Base-by-base conservation (phyloP, 1,140 invertebrate species). In the Druon quercuslanigerum region DNA sequence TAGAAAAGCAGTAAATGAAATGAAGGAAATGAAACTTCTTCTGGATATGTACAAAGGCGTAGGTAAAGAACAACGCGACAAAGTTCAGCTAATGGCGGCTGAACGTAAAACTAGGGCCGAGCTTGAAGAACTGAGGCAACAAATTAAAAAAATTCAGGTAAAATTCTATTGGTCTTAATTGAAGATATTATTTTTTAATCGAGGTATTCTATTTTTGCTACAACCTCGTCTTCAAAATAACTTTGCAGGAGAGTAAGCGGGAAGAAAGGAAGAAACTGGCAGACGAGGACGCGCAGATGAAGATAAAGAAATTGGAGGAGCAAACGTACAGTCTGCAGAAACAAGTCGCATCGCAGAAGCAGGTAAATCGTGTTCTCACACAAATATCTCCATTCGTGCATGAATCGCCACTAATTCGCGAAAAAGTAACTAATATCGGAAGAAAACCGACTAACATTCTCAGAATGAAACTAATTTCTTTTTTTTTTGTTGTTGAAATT, bases 1-100 rank as follows among this genome's bases (percentile, higher is more conserved):
- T 85, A 98, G 97, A 89, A 98, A 98, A 93, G 96, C 97, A 66
- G 94, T 96, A 50, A 97, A 97, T 87, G 96, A 98, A 87, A 96
- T 96, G 89, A 97, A 97, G 87, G 96, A 97, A 91, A 94, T 99
- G 94, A 99, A 99, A 89, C 90, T 99, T 8, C 89, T 99, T 8
- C 92, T 99, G 78, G 98, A 99, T 87, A 99, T 99, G 97, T 98
- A 99, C 91, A 99, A 99, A 93, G 96, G 97, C 54, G 96, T 97
- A 19, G 96, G 97, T 57, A 99, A 99, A 92, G 98, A 99, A 87
- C 97, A 98, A 88, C 92, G 98, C 20, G 98, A 99, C 87, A 99
- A 99, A 92, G 97, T 98, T 60, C 97, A 98, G 92, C 92, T 99
- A 71, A 98, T 99, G 97, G 96, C 97, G 12, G 95, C 96, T 3